phyloP scores from a whole-genome alignment of 2,797 vertebrate species.

The Pampus argenteus region DNA sequence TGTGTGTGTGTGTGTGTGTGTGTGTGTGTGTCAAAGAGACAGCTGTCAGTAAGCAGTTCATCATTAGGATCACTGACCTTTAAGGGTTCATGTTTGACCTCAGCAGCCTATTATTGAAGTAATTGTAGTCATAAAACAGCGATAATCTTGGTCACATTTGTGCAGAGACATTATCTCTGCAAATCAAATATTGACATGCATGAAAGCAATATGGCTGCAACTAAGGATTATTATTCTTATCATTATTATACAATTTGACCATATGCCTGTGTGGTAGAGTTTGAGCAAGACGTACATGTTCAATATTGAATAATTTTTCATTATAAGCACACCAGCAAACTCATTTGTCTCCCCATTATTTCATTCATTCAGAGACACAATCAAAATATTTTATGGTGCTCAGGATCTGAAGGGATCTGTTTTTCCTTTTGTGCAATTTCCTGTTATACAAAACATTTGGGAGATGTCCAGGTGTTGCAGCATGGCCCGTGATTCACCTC shows the following conservation, averaged over 20 bases:
- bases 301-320: background rate
- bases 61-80: background rate
- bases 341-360: background rate
- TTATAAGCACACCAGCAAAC: background rate
- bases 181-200: background rate
- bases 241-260: background rate
- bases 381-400: background rate
- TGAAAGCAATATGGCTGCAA: background rate
- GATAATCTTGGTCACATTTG: background rate
- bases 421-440: conserved; percentile 34
- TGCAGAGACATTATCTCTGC: background rate
- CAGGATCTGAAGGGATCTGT: background rate
- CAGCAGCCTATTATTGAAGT: background rate
- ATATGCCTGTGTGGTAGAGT: background rate
- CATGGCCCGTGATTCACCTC: background rate
- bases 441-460: conserved; percentile 33
- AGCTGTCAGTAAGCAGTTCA: background rate
- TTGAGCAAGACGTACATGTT: background rate
- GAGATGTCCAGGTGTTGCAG: conserved; percentile 38
- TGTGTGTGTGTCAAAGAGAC: background rate
- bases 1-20: background rate
- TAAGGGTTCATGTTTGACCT: background rate
- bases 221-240: no score
- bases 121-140: no score
- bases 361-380: conserved; percentile 3